These are phyloP conservation scores for Ophiothrix spiculata DNA, from an alignment of 35 echinoderm and acorn worm species.

Conservation along the genomic window DNA sequence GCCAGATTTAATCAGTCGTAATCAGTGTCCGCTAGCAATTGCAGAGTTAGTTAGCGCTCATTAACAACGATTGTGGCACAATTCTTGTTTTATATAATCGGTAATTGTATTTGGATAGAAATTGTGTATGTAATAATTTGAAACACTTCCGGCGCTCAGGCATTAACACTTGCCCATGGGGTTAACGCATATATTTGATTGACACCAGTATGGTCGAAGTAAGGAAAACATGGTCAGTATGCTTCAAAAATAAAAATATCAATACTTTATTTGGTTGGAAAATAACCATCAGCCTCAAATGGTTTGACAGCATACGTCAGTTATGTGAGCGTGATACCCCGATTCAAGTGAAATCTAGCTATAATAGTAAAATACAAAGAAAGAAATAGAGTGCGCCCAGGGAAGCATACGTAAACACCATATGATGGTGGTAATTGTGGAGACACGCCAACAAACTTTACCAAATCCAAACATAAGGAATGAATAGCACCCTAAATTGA, in stretches of 20 bases:
- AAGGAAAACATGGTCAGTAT: slow-evolving; percentile 6
- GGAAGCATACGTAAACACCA: not conserved
- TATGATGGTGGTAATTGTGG: not conserved
- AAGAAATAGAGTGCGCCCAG: not conserved
- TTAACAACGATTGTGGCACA: not conserved
- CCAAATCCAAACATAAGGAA: not conserved
- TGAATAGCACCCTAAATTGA: not conserved
- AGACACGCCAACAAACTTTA: not conserved
- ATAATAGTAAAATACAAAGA: not conserved
- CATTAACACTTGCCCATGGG: not conserved
- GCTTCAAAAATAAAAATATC: slow-evolving; percentile 7
- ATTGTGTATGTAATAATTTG: slow-evolving; percentile 16
- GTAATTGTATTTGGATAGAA: slow-evolving; percentile 16
- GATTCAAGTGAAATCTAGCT: slow-evolving; percentile 5
- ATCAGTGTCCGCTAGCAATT: slow-evolving; percentile 4
- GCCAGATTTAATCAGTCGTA: not conserved
- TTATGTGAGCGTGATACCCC: not conserved
- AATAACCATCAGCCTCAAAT: not conserved
- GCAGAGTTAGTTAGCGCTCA: slow-evolving; percentile 4
- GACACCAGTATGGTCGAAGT: not conserved
- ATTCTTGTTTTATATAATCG: slow-evolving; percentile 16
- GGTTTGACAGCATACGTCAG: not conserved
- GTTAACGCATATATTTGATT: not conserved
- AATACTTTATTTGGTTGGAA: slow-evolving; percentile 13
- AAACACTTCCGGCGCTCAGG: slow-evolving; percentile 6